Base-by-base conservation (phyloP, 2,888 invertebrate species). In the Rhingia rostrata region DNA sequence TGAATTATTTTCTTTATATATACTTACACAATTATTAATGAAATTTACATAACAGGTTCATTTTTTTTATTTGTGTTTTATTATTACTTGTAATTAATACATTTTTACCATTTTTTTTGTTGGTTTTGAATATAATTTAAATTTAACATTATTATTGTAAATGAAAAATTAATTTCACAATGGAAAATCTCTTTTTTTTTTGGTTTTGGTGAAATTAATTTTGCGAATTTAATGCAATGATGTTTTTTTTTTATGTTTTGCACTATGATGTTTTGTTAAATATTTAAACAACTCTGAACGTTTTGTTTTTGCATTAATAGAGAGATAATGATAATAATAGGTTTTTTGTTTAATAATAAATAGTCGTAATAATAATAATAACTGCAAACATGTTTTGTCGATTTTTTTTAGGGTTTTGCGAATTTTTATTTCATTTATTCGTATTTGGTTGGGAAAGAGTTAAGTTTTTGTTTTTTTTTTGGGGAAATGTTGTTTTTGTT, bases 11-110 rank as follows among this genome's bases (percentile, higher is more conserved):
- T 85, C 30, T 81, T 87, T 87, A 61, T 84, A 77, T 85, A 82
- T 86, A 78, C 85, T 85, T 86, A 86, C 81, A 86, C 73, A 86
- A 81, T 85, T 86, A 75, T 83, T 86, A 82, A 90, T 86, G 87
- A 89, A 90, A 89, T 90, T 88, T 90, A 89, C 89, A 89, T 90
- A 90, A 90, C 89, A 89, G 86, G 86, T 88, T 22, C 2, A 22
- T 22, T 22, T 86, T 45, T 82, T 83, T 61, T 7, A 7, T 75
- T 72, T 83, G 72, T 86, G 73, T 86, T 73, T 78, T 86, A 86
- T 77, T 67, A 78, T 79, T 87, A 66, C 67, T 80, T 82, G 53
- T 51, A 74, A 51, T 77, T 74, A 78, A 69, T 81, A 22, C 22
- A 22, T 64, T 49, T 30, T 9, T 30, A 69, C 78, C 77, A 67